These are phyloP conservation scores for Campylomormyrus tamandua DNA, from an alignment of 2,113 vertebrate genomes.

Conservation along the genomic window DNA sequence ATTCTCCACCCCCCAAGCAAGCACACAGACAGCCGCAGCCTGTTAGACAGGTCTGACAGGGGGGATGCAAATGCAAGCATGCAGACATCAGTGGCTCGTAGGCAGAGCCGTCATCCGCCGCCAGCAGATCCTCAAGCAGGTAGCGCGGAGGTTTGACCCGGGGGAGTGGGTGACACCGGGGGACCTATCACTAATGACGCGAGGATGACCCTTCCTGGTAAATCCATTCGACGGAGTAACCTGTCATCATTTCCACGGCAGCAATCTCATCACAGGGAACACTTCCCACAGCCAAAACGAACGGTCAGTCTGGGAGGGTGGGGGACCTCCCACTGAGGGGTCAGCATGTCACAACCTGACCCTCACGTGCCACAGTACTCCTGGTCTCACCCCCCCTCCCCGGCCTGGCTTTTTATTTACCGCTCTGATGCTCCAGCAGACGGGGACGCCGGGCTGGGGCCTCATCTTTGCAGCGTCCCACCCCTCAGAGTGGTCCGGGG, in stretches of 20 bases:
- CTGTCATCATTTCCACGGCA: not conserved
- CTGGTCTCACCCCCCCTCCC: not conserved
- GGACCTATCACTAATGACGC: not conserved
- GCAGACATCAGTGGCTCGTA: not conserved
- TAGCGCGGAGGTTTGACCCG: not conserved
- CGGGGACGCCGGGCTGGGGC: slow-evolving; percentile 72
- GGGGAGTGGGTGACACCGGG: not conserved
- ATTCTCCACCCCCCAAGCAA: not conserved
- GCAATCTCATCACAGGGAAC: not conserved
- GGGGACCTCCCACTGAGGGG: not conserved
- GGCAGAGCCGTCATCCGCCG: not conserved
- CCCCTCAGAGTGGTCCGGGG: slow-evolving; percentile 83
- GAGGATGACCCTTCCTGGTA: not conserved
- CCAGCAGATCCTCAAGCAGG: not conserved
- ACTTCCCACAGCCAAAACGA: not conserved
- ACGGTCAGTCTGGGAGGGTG: not conserved
- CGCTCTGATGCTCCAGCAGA: slow-evolving; percentile 97
- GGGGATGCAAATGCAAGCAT: not conserved
- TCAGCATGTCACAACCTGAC: not conserved
- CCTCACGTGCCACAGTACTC: not conserved
- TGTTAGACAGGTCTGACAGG: not conserved
- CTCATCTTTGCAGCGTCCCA: slow-evolving; percentile 84
- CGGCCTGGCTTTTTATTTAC: slow-evolving; percentile 73
- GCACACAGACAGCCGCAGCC: not conserved
- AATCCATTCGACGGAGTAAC: not conserved